Conservation (phyloP, 2,113 vertebrate genomes). For the Glaucidium brasilianum region DNA sequence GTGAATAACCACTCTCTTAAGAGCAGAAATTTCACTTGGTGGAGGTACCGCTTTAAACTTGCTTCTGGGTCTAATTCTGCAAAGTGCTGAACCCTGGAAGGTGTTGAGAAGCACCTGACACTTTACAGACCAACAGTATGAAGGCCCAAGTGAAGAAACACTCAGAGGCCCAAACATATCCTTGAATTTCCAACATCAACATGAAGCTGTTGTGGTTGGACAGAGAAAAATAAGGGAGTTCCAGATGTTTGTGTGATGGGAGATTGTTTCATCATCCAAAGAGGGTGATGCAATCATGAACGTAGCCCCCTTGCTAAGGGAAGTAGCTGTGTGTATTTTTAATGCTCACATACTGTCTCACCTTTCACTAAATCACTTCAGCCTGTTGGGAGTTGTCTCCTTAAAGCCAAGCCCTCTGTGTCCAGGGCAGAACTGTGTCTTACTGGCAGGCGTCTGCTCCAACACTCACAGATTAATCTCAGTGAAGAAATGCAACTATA, state of each 20-base stretch:
- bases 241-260: not conserved
- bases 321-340: not conserved
- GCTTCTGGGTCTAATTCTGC: conserved; percentile 1
- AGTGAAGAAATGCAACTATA: not conserved
- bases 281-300: not conserved
- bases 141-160: not conserved
- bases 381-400: not conserved
- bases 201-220: not conserved
- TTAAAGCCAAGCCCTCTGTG: not conserved
- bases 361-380: not conserved
- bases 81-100: not conserved
- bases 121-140: not conserved
- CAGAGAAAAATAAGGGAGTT: not conserved
- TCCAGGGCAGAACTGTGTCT: not conserved
- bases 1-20: not conserved
- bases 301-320: not conserved
- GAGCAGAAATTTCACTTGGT: not conserved
- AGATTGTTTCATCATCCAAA: not conserved
- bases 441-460: not conserved
- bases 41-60: not conserved
- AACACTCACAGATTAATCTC: not conserved
- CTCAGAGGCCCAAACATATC: not conserved
- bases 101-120: conserved; percentile 21
- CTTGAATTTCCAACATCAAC: not conserved
- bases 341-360: not conserved